Evolutionary conservation across 2,888 invertebrate genomes (phyloP), one percentile per base, ranked within the genome.

Genomic region (Acrocyrtus sp.): DNA sequence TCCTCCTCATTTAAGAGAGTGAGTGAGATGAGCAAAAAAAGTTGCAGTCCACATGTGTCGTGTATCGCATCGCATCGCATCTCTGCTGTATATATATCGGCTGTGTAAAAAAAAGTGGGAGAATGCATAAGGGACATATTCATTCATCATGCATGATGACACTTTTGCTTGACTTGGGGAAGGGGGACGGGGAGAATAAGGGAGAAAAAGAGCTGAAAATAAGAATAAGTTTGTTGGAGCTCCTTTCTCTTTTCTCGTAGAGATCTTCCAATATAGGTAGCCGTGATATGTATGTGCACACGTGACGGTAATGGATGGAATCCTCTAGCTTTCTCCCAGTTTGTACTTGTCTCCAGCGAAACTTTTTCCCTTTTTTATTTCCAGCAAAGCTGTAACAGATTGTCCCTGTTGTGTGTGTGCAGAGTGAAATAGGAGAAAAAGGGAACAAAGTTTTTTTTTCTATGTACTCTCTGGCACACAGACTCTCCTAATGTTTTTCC

Each of bases 71-170:
- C 34, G 34, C 34, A 34, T n/a, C 34, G 12, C 27, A 51, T 21
- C 50, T 12, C 45, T 4, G 15, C 8, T 8, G 34, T 8, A 12
- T 34, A 34, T 34, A 34, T 34, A 34, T 34, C 34, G 34, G 34
- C 34, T 34, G 39, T 10, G 39, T 34, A 12, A 34, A 12, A 34
- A 12, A 34, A 34, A 34, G 34, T 34, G 48, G 51, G 56, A 26
- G 61, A 72, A 63, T 72, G 61, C 70, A 63, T 63, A 58, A 58
- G 70, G 70, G 70, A 72, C 70, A 43, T 58, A 72, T 72, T 72
- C 70, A 72, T 72, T 72, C 70, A 72, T 72, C 70, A 72, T 72
- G 70, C 70, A 72, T 72, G 70, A 72, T 72, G 70, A 72, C 70
- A 72, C 70, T 63, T 72, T 72, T 24, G 27, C 58, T 58, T 45